These are phyloP conservation scores for Caenorhabditis angaria DNA, from an alignment of 2,888 invertebrate genomes.

Conservation along the genomic window DNA sequence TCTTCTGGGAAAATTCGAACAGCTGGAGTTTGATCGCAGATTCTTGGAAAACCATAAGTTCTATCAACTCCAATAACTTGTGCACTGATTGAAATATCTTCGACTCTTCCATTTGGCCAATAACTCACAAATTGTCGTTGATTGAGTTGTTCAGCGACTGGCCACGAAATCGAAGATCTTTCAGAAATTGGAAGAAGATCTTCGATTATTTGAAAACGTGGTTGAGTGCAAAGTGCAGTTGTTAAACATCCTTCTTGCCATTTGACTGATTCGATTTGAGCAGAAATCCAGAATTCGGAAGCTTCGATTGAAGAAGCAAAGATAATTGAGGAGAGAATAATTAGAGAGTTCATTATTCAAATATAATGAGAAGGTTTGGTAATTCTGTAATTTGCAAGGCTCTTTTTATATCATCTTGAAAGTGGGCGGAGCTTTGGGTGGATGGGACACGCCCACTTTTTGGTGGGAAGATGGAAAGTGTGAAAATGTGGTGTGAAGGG, in stretches of 20 bases:
- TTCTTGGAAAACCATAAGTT: conserved; percentile 65
- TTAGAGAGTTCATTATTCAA: neutral
- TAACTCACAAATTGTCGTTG: conserved; percentile 29
- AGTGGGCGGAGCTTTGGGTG: neutral
- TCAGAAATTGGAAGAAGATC: conserved; percentile 53
- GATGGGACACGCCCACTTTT: too few species aligned
- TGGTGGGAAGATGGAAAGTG: too few species aligned
- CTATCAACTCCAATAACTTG: conserved; percentile 64
- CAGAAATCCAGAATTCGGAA: conserved; percentile 62
- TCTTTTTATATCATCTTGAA: neutral
- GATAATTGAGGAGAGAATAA: neutral
- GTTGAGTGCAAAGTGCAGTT: conserved; percentile 62
- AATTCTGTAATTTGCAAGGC: neutral
- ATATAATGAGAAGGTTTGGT: neutral
- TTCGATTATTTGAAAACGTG: conserved; percentile 50
- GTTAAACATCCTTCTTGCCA: conserved; percentile 66
- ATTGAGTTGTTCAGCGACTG: conserved; percentile 51
- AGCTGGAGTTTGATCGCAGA: conserved; percentile 64
- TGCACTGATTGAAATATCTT: conserved; percentile 55
- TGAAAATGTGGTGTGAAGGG: neutral
- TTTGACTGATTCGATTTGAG: conserved; percentile 58
- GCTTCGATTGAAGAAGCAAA: neutral
- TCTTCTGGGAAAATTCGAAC: conserved; percentile 40
- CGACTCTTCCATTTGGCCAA: conserved; percentile 44
- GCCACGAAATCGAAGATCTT: conserved; percentile 51